A percentile compares a stretch with the other conserved stretches of the same genome.
Conservation (phyloP, 2,797 vertebrate genomes). For the Otolemur crassicaudatus region DNA sequence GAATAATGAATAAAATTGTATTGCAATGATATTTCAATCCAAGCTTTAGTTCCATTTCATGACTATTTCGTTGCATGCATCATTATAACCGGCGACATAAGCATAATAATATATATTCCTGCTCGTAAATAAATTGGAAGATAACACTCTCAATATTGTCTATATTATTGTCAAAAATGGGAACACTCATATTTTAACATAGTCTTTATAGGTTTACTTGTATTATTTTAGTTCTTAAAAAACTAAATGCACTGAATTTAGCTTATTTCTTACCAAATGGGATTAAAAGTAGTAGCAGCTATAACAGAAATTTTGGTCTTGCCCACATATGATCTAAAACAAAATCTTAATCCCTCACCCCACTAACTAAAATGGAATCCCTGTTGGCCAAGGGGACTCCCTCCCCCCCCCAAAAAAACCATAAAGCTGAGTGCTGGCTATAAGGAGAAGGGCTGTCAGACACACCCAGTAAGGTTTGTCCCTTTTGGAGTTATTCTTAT, state of each 20-base stretch:
- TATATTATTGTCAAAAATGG: neutral
- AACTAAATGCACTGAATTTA: neutral
- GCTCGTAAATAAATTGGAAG: neutral
- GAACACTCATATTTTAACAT: neutral
- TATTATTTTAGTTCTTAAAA: neutral
- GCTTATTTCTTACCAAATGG: neutral
- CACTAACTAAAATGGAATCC: neutral
- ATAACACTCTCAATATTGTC: neutral
- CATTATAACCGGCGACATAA: neutral
- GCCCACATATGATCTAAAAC: neutral
- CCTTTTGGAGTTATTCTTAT: neutral
- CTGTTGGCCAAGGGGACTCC: neutral
- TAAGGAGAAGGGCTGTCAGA: neutral
- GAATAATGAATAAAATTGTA: neutral
- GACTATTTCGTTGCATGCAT: neutral
- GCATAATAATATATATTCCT: neutral
- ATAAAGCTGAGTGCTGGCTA: neutral
- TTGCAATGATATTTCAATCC: neutral
- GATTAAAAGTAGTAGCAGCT: neutral
- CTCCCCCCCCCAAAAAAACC: neutral
- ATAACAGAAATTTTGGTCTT: neutral
- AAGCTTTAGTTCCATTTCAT: neutral
- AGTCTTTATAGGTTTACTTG: neutral
- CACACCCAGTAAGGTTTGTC: neutral
- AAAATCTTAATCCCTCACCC: neutral